Evolutionary conservation across 2,113 vertebrate genomes (phyloP).

Genomic region (Rhinolophus sinicus): DNA sequence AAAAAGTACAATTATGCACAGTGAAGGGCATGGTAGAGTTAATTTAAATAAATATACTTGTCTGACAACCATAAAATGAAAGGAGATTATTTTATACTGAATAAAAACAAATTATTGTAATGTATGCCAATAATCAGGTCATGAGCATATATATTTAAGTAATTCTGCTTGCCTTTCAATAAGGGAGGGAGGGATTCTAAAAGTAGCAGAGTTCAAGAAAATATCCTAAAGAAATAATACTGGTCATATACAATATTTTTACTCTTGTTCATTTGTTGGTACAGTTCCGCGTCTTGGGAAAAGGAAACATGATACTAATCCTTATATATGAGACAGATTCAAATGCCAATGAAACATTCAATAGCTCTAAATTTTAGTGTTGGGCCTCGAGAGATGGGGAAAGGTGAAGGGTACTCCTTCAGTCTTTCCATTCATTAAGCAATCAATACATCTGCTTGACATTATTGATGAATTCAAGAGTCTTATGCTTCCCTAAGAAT

Average conservation of each 20-base stretch:
- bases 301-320: not conserved
- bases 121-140: not conserved
- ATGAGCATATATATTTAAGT: not conserved
- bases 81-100: not conserved
- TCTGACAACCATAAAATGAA: constrained; percentile 13
- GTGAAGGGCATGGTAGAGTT: not conserved
- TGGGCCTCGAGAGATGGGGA: not conserved
- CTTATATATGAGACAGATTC: not conserved
- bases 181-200: not conserved
- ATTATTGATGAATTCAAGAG: not conserved
- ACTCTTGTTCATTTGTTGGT: not conserved
- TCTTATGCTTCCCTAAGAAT: not conserved
- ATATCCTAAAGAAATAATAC: not conserved
- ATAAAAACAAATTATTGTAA: not conserved
- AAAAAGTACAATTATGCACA: not conserved
- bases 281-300: not conserved
- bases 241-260: not conserved
- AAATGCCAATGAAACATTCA: not conserved
- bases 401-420: not conserved
- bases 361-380: not conserved
- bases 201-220: not conserved
- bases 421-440: not conserved
- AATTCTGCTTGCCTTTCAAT: not conserved
- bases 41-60: constrained; percentile 23
- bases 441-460: not conserved